Evolutionary conservation across 2,888 invertebrate species (phyloP), one percentile per base, ranked within the genome.

Genomic region (Mactromeris polynyma): DNA sequence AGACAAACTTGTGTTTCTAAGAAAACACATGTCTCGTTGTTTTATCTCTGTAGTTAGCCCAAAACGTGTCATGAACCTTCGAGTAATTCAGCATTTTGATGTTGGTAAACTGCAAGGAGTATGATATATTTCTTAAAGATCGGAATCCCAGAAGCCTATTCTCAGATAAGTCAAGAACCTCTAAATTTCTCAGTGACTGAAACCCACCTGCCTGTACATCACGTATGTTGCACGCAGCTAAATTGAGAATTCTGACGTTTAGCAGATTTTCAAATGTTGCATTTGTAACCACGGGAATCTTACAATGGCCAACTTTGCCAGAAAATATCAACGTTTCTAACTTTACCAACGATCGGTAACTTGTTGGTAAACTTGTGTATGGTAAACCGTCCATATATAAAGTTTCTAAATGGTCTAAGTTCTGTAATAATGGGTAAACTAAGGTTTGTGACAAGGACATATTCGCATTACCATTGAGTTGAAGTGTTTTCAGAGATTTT

Each of bases 21-120:
- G 38, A 54, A 80, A 91, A 69, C 91, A 90, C 4, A 91, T n/a
- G 54, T 91, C 89, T n/a, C 77, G 54, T 26, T 80, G 77, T 0
- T 21, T 54, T 19, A 91, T 0, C 31, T 78, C 17, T 0, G 85
- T 88, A 19, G 85, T 77, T 0, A 85, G 11, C 7, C 90, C 91
- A 26, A 77, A 90, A 91, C 9, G 90, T 89, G 3, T 54, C 78
- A 69, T 89, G 79, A 17, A 87, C 81, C 17, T 87, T 69, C 0
- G 90, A 87, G 46, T 78, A 83, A 79, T 90, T 87, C 19, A 91
- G 38, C 31, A 58, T 51, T 31, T 85, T 58, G 2, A 90, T 91
- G 0, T 54, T 85, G 2, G 90, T 89, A 79, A 83, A 87, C 40
- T 90, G 91, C 31, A 91, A 51, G 21, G 89, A 85, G 33, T 83